Conservation (phyloP, 2,888 invertebrate genomes). For the Epinotia brunnichana region DNA sequence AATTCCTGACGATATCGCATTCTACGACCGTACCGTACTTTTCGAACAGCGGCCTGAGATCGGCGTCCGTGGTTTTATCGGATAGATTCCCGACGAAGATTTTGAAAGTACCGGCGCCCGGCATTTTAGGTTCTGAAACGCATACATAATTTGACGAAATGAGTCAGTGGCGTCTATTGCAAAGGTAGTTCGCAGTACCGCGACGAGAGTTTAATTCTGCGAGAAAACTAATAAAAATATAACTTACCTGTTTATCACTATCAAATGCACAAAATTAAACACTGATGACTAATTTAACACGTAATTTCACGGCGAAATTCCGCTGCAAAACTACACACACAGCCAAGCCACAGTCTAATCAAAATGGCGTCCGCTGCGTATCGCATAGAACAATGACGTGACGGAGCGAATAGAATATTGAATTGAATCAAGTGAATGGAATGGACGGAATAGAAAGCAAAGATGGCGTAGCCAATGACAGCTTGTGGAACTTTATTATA, state of each 20-base stretch:
- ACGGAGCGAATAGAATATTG: slow-evolving; percentile 1
- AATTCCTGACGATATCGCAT: slow-evolving; percentile 99
- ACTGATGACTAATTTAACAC: slow-evolving; percentile 45
- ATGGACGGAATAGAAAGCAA: slow-evolving; percentile 16
- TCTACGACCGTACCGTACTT: slow-evolving; percentile 99
- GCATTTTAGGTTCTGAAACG: slow-evolving; percentile 88
- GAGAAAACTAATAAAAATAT: slow-evolving; percentile 30
- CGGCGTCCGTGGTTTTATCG: slow-evolving; percentile 94
- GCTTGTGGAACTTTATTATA: background rate
- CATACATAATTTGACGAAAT: slow-evolving; percentile 81
- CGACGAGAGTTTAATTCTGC: slow-evolving; percentile 49
- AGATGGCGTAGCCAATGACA: slow-evolving; percentile 15
- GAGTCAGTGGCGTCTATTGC: slow-evolving; percentile 77
- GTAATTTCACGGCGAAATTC: slow-evolving; percentile 45
- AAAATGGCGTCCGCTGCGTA: slow-evolving; percentile 52
- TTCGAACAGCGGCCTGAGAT: slow-evolving; percentile 96
- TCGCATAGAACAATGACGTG: slow-evolving; percentile 23
- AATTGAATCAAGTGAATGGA: slow-evolving; percentile 10
- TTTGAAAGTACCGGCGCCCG: slow-evolving; percentile 97
- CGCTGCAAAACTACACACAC: slow-evolving; percentile 45
- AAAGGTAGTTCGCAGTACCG: slow-evolving; percentile 61
- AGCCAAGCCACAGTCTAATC: slow-evolving; percentile 45
- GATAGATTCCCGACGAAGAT: slow-evolving; percentile 99
- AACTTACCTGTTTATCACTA: slow-evolving; percentile 61
- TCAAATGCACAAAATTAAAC: slow-evolving; percentile 48